These are phyloP conservation scores for Notamacropus eugenii DNA, from an alignment of 2,797 vertebrate species.

Conservation along the genomic window DNA sequence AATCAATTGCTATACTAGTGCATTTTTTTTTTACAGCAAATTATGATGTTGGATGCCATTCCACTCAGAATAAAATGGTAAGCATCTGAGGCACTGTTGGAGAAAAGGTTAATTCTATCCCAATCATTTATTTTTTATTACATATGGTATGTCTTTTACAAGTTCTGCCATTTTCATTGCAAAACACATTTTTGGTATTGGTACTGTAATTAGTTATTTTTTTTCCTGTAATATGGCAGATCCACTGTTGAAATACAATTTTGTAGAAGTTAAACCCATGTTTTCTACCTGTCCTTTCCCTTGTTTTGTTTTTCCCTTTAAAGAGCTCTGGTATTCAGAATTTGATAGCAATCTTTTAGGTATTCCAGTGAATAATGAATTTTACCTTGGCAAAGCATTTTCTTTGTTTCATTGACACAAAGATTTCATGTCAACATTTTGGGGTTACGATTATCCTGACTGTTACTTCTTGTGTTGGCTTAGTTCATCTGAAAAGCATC, in stretches of 20 bases:
- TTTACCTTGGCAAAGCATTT: slow-evolving; percentile 66
- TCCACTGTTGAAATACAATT: slow-evolving; percentile 71
- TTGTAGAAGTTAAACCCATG: slow-evolving; percentile 62
- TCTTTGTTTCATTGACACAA: slow-evolving; percentile 49
- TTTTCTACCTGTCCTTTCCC: slow-evolving; percentile 58
- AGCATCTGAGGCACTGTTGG: slow-evolving; percentile 53
- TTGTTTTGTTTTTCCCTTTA: slow-evolving; percentile 10
- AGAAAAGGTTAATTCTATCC: slow-evolving; percentile 54
- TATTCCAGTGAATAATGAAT: slow-evolving; percentile 74
- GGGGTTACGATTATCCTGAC: slow-evolving; percentile 12
- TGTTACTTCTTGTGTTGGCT: slow-evolving; percentile 64
- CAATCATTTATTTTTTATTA: slow-evolving; percentile 50
- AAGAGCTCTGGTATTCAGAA: slow-evolving; percentile 76
- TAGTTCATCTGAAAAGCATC: slow-evolving; percentile 64
- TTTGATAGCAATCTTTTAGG: slow-evolving; percentile 74
- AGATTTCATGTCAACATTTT: slow-evolving; percentile 71
- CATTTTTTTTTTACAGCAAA: slow-evolving; percentile 8
- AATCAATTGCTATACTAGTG: slow-evolving; percentile 52
- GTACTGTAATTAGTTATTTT: slow-evolving; percentile 80
- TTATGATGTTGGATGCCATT: slow-evolving; percentile 43
- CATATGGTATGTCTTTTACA: slow-evolving; percentile 55
- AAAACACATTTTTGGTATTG: slow-evolving; percentile 68
- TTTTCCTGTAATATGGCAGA: slow-evolving; percentile 58
- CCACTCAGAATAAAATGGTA: slow-evolving; percentile 65
- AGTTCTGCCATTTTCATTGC: slow-evolving; percentile 78